Evolutionary conservation across 2,797 vertebrate species (phyloP).

Genomic region (Acanthurus lineatus): DNA sequence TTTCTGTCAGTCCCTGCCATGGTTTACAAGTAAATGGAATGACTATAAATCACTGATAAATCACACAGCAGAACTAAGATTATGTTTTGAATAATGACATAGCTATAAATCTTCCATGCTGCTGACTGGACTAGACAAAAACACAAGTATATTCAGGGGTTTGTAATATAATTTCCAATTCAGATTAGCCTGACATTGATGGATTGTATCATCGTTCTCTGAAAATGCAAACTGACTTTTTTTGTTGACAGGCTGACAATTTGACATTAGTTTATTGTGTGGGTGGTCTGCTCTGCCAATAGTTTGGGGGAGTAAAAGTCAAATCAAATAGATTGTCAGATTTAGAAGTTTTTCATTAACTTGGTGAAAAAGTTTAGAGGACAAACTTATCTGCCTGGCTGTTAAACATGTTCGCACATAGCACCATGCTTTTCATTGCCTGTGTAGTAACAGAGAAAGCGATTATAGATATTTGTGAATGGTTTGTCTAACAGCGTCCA

Average conservation of each 20-base stretch:
- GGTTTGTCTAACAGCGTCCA: slow-evolving; percentile 53
- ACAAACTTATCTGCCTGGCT: slow-evolving; percentile 23
- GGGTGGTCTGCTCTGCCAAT: slow-evolving; percentile 61
- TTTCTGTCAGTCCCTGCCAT: slow-evolving; percentile 63
- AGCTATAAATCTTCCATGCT: slow-evolving; percentile 81
- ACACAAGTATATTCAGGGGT: slow-evolving; percentile 67
- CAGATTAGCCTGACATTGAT: slow-evolving; percentile 83
- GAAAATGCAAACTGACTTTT: slow-evolving; percentile 79
- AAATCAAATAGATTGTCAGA: slow-evolving; percentile 63
- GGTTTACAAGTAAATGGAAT: slow-evolving; percentile 79
- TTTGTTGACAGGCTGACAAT: slow-evolving; percentile 73
- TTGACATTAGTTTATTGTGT: slow-evolving; percentile 69
- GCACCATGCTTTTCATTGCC: not conserved
- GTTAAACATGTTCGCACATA: not conserved
- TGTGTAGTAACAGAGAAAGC: slow-evolving; percentile 19
- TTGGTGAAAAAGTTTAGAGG: slow-evolving; percentile 53
- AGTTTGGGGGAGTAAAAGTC: slow-evolving; percentile 49
- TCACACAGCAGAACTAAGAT: slow-evolving; percentile 79
- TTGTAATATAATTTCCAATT: slow-evolving; percentile 79
- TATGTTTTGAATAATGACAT: slow-evolving; percentile 83
- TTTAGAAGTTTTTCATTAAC: slow-evolving; percentile 53
- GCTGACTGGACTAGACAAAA: slow-evolving; percentile 78
- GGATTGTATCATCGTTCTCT: slow-evolving; percentile 78
- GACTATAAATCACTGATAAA: slow-evolving; percentile 83
- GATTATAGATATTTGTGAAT: slow-evolving; percentile 51